Conservation (phyloP, 1,140 invertebrate species). For the Trissolcus basalis region DNA sequence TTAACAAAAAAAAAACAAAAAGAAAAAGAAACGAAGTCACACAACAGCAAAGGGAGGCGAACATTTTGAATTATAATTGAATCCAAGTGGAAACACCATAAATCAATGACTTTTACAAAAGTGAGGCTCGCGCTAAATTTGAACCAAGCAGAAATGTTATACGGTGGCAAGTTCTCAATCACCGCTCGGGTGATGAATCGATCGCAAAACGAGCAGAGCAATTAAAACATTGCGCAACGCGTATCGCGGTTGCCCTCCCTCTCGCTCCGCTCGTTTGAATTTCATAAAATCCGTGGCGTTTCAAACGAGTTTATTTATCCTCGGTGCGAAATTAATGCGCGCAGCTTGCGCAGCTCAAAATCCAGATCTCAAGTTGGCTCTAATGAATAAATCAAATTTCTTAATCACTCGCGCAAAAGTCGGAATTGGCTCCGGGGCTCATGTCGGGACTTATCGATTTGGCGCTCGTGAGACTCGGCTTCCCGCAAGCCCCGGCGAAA, state of each 20-base stretch:
- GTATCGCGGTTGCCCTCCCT: too few species aligned
- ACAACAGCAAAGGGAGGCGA: too few species aligned
- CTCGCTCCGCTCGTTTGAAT: too few species aligned
- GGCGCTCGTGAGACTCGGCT: constrained; percentile 31
- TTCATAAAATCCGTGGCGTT: constrained; percentile 6
- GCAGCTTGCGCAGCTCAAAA: constrained; percentile 19
- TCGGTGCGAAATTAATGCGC: constrained; percentile 12
- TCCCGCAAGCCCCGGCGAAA: constrained; percentile 18
- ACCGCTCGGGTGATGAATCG: neutral
- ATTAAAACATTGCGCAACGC: constrained; percentile 16
- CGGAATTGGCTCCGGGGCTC: neutral
- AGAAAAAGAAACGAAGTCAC: too few species aligned
- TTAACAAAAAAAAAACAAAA: too few species aligned
- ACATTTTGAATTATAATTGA: too few species aligned
- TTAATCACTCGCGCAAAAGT: neutral
- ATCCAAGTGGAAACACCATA: too few species aligned
- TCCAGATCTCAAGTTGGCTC: constrained; percentile 37
- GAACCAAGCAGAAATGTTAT: too few species aligned
- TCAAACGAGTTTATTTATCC: constrained; percentile 20
- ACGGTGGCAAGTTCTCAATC: neutral
- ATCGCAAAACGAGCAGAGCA: constrained; percentile 2
- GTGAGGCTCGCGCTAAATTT: too few species aligned
- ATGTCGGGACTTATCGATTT: constrained; percentile 38
- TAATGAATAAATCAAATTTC: constrained; percentile 52
- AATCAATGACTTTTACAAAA: too few species aligned